Evolutionary conservation across 2,113 vertebrate genomes (phyloP).

Genomic region (Neotragus moschatus): DNA sequence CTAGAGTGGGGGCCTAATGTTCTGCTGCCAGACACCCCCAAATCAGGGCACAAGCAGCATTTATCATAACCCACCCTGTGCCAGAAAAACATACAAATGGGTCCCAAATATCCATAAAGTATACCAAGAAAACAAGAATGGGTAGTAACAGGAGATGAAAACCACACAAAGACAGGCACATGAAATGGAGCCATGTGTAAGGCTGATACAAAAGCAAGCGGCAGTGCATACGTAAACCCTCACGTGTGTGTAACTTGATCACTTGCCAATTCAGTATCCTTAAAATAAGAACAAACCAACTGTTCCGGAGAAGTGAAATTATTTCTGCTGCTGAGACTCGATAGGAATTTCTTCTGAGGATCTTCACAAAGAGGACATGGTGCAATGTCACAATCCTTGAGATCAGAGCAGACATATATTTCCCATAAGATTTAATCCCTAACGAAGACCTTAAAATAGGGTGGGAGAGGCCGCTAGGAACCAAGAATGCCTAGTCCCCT

Average conservation of each 20-base stretch:
- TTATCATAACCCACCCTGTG: not conserved
- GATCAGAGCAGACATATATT: not conserved
- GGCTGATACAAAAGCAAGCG: not conserved
- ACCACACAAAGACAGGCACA: not conserved
- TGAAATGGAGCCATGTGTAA: not conserved
- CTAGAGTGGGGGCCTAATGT: no score
- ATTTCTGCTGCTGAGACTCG: not conserved
- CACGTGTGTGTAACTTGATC: conserved; percentile 2
- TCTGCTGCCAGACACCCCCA: not conserved
- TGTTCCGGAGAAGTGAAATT: not conserved
- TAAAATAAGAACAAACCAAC: conserved; percentile 53
- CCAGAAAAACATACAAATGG: not conserved
- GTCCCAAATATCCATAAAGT: not conserved
- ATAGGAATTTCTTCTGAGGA: conserved; percentile 28
- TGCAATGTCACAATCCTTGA: not conserved
- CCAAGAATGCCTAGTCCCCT: not conserved
- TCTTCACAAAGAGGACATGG: not conserved
- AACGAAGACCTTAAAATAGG: not conserved
- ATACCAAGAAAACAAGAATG: not conserved
- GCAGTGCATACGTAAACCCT: not conserved
- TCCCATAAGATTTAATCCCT: not conserved
- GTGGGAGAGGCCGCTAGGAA: not conserved
- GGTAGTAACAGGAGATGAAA: not conserved
- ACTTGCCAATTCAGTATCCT: conserved; percentile 16
- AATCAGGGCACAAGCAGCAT: not conserved